Evolutionary conservation across 2,888 invertebrate species (phyloP).

Genomic region (Coelinius sp.): DNA sequence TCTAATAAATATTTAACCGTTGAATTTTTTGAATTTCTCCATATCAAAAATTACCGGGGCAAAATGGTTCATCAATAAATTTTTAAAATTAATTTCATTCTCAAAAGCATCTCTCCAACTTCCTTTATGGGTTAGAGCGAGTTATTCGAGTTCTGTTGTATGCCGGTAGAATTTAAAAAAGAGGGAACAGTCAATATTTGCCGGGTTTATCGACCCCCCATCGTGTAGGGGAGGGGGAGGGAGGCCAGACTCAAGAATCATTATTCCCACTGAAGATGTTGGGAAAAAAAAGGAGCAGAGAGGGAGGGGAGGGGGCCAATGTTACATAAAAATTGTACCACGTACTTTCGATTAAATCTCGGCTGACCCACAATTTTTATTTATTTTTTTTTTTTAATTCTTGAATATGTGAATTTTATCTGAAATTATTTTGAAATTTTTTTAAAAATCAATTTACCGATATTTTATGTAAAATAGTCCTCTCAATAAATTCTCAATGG

Average conservation of each 20-base stretch:
- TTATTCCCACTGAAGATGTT: background rate
- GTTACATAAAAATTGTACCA: conserved; percentile 20
- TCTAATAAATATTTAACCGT: background rate
- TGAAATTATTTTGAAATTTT: too few species aligned
- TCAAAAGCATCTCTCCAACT: background rate
- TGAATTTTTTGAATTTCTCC: background rate
- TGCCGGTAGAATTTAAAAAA: background rate
- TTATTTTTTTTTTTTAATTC: background rate
- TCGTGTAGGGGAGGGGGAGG: too few species aligned
- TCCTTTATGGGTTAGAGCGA: background rate
- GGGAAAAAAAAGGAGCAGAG: background rate
- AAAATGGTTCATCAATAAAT: too few species aligned
- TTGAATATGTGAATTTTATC: too few species aligned
- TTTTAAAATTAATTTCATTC: too few species aligned
- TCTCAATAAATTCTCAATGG: background rate
- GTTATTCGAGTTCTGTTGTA: background rate
- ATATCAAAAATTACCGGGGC: too few species aligned
- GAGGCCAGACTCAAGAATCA: background rate
- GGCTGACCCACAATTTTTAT: conserved; percentile 47
- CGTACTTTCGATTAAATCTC: conserved; percentile 44
- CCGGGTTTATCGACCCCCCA: conserved; percentile 5
- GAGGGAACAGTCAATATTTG: conserved; percentile 2
- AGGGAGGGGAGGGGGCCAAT: background rate
- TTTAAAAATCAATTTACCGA: background rate
- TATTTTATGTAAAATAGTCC: background rate